phyloP scores from a whole-genome alignment of 1,140 invertebrate genomes.

The Odontomachus brunneus region DNA sequence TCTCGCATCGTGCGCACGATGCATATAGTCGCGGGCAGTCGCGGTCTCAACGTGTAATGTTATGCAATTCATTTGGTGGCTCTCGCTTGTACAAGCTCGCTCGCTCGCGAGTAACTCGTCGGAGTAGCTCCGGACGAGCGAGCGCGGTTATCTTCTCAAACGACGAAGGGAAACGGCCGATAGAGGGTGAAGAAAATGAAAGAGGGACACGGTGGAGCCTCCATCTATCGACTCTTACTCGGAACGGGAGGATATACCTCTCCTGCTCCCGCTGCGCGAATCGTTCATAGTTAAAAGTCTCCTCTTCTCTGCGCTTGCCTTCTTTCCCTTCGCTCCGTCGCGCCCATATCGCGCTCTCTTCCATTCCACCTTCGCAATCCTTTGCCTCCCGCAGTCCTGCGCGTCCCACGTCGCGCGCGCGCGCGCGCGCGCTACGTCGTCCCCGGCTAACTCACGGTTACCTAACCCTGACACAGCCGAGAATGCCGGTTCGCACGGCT shows the following conservation, averaged over 20 bases:
- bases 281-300: constrained; percentile 50
- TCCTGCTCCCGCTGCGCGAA: constrained; percentile 49
- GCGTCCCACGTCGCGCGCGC: background rate
- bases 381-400: background rate
- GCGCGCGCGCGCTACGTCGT: constrained; percentile 5
- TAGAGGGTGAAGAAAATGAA: constrained; percentile 22
- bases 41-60: constrained; percentile 58
- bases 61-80: constrained; percentile 70
- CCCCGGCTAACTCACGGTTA: constrained; percentile 62
- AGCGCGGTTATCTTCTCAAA: background rate
- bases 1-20: constrained; percentile 16
- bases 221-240: constrained; percentile 62
- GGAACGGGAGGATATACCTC: constrained; percentile 44
- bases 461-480: constrained; percentile 54
- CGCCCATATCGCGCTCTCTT: background rate
- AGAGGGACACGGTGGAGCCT: constrained; percentile 14
- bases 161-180: constrained; percentile 11
- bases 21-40: background rate
- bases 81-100: constrained; percentile 22
- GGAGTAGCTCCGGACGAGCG: background rate
- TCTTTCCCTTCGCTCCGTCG: background rate
- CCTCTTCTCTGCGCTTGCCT: background rate
- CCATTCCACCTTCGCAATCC: background rate
- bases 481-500: constrained; percentile 54
- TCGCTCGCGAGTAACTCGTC: background rate